Conservation (phyloP, 1,140 invertebrate species). For the Streblospio benedicti region DNA sequence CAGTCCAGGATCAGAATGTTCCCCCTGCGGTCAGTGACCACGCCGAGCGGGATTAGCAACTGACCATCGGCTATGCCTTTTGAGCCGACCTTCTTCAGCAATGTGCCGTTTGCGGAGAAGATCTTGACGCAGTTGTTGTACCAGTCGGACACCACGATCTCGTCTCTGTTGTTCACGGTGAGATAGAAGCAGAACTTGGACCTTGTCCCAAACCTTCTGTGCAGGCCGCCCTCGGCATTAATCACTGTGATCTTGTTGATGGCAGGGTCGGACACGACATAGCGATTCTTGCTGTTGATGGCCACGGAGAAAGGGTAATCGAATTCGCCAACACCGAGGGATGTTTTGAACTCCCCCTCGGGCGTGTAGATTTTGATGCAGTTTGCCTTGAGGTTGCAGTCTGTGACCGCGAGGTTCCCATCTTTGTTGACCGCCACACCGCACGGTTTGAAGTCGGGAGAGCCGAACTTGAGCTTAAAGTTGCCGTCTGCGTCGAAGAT, state of each 20-base stretch:
- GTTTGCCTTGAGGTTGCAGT: background rate
- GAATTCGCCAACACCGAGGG: background rate
- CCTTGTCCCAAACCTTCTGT: background rate
- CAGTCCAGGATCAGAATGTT: background rate
- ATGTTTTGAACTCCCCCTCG: background rate
- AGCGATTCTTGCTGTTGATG: background rate
- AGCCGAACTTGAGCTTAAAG: background rate
- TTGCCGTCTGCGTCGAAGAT: background rate
- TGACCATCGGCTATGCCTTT: background rate
- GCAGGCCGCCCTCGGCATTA: background rate
- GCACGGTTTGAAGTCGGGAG: background rate
- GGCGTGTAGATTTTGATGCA: background rate
- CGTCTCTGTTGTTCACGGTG: background rate
- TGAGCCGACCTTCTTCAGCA: background rate
- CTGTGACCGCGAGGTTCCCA: background rate
- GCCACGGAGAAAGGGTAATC: background rate
- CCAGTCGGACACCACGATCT: background rate
- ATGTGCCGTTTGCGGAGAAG: background rate
- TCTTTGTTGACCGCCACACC: background rate
- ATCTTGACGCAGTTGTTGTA: background rate
- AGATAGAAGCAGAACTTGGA: background rate
- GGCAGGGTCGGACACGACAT: background rate
- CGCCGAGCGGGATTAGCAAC: background rate
- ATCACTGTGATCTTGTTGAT: background rate
- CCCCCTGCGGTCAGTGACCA: background rate